A percentile compares a stretch with the other conserved stretches of the same genome.
These are phyloP conservation scores for Chrysomela aeneicollis DNA, from an alignment of 2,888 invertebrate genomes.

Conservation along the genomic window DNA sequence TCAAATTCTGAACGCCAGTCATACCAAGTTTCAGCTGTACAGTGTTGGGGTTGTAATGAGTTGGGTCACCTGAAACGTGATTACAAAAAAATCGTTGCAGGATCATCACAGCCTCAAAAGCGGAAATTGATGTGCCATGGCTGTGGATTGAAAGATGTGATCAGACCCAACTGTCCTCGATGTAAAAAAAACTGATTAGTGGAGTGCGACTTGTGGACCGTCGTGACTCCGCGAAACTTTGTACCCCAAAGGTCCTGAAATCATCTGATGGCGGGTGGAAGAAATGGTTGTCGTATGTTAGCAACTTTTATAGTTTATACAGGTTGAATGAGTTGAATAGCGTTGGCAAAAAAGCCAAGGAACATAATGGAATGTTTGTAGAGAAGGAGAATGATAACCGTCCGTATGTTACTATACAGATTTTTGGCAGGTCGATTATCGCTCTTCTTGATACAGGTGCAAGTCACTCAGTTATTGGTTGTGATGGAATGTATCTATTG, in stretches of 20 bases:
- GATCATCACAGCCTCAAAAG: neutral
- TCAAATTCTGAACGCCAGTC: too few relatives aligned
- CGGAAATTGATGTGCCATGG: neutral
- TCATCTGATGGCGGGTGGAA: neutral
- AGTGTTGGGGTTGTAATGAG: slow-evolving; percentile 17
- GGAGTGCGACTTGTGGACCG: neutral
- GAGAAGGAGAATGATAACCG: neutral
- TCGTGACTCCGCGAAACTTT: neutral
- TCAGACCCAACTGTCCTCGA: slow-evolving; percentile 18
- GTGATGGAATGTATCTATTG: neutral
- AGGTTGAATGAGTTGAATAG: neutral
- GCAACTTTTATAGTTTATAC: neutral
- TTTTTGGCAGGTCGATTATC: neutral
- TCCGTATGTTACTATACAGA: neutral
- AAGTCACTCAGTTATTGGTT: neutral
- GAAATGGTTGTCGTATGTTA: neutral
- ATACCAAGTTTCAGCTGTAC: neutral
- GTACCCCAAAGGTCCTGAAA: neutral
- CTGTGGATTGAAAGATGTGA: slow-evolving; percentile 5
- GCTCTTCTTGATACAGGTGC: neutral
- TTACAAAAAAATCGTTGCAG: neutral
- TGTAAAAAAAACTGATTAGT: slow-evolving; percentile 9
- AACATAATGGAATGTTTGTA: neutral
- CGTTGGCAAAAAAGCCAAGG: neutral
- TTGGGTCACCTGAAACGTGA: slow-evolving; percentile 11